phyloP scores from a whole-genome alignment of 2,888 invertebrate species.

The Sphaerophoria taeniata region DNA sequence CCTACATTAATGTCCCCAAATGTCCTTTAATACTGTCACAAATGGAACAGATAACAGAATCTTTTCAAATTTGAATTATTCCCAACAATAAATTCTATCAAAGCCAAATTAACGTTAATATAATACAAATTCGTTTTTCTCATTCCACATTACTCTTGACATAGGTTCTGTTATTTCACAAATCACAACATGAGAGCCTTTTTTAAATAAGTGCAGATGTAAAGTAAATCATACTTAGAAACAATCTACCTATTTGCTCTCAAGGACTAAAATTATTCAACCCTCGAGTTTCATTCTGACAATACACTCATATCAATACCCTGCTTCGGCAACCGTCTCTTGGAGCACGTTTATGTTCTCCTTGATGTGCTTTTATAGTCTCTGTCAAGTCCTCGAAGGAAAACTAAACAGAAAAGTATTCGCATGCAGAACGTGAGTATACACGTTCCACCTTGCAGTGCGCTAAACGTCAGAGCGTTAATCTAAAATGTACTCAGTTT shows the following conservation, averaged over 20 bases:
- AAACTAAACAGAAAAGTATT: not conserved
- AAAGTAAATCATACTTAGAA: conserved; percentile 67
- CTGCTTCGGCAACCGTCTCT: not conserved
- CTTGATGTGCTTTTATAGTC: conserved; percentile 52
- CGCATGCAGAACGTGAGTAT: conserved; percentile 51
- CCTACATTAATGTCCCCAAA: too few relatives aligned
- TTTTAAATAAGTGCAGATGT: conserved; percentile 53
- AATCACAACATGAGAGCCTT: conserved; percentile 30
- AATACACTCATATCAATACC: conserved; percentile 52
- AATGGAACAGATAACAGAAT: too few relatives aligned
- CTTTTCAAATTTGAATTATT: too few relatives aligned
- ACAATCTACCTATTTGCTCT: conserved; percentile 60
- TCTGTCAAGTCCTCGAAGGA: conserved; percentile 10
- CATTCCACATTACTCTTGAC: too few relatives aligned
- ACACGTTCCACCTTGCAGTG: conserved; percentile 65
- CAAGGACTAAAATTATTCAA: conserved; percentile 64
- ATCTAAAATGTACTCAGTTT: conserved; percentile 70
- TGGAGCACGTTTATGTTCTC: conserved; percentile 61
- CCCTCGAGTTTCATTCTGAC: conserved; percentile 39
- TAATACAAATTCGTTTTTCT: not conserved
- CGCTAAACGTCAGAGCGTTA: conserved; percentile 70
- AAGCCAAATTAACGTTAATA: conserved; percentile 1
- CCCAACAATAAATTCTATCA: not conserved
- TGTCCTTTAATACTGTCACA: too few relatives aligned
- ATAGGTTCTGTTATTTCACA: conserved; percentile 13